Percentiles rank a stretch among this genome's conserved stretches.
These are phyloP conservation scores for Keiferia lycopersicella DNA, from an alignment of 2,888 invertebrate species.

Conservation along the genomic window DNA sequence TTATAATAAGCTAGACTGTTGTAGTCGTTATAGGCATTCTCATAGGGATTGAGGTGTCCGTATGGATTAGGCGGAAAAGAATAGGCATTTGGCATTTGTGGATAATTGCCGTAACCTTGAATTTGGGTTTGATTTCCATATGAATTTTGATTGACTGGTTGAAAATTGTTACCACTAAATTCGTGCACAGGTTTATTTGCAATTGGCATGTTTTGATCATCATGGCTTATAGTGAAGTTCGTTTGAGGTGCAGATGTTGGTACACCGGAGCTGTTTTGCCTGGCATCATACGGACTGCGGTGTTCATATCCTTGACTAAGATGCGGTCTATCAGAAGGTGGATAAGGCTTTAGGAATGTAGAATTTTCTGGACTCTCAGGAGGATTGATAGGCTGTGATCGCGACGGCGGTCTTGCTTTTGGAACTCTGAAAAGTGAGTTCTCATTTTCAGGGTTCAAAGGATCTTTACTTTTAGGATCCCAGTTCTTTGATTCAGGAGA, in stretches of 20 bases:
- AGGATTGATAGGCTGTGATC: conserved; percentile 77
- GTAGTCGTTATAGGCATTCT: conserved; percentile 76
- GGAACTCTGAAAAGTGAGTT: conserved; percentile 83
- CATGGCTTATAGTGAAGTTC: conserved; percentile 72
- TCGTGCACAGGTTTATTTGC: conserved; percentile 60
- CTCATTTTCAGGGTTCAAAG: conserved; percentile 62
- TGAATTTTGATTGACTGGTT: conserved; percentile 63
- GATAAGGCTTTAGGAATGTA: conserved; percentile 84
- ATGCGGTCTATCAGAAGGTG: conserved; percentile 76
- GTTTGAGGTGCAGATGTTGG: conserved; percentile 58
- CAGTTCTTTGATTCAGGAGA: conserved; percentile 74
- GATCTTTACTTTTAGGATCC: conserved; percentile 72
- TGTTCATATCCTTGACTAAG: conserved; percentile 70
- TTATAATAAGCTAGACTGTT: conserved; percentile 78
- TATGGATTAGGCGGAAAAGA: conserved; percentile 73
- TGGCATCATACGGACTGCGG: conserved; percentile 68
- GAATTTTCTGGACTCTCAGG: conserved; percentile 72
- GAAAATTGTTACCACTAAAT: conserved; percentile 68
- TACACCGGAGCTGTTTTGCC: conserved; percentile 47
- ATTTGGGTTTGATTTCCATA: conserved; percentile 67
- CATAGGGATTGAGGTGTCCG: conserved; percentile 77
- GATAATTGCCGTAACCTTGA: conserved; percentile 75
- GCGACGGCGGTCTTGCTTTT: conserved; percentile 83
- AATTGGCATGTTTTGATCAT: conserved; percentile 59
- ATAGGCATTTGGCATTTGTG: conserved; percentile 72